Base-by-base conservation (phyloP, 2,888 invertebrate genomes). In the Cotesia congregata region DNA sequence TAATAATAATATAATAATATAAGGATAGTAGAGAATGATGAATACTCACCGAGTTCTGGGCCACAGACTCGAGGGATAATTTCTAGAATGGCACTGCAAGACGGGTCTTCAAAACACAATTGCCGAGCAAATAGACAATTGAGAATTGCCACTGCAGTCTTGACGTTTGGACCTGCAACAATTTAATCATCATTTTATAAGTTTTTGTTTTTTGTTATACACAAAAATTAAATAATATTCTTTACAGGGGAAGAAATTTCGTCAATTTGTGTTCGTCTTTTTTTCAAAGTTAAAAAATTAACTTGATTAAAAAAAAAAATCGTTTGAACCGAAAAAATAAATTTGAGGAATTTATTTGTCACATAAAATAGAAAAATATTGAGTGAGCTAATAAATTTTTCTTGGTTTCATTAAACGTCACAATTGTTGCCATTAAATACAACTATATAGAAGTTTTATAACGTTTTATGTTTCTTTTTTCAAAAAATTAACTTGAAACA, bases 51-150 rank as follows among this genome's bases (percentile, higher is more conserved):
- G 90, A 95, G 93, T 92, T 96, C 96, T 82, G 95, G 95, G 81
- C 97, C 97, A 90, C 97, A 97, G 84, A 97, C 96, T 85, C 96
- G 93, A 75, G 96, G 96, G 88, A 97, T 96, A 87, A 97, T 96
- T 91, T 96, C 96, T 88, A 97, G 90, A 90, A 97, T 96, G 81
- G 96, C 95, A 82, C 95, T 95, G 91, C 97, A 97, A 83, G 96
- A 95, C 79, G 95, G 93, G 91, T 97, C 96, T 88, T 97, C 96
- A 90, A 95, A 95, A 91, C 97, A 97, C 80, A 96, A 92, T 90
- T 96, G 95, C 83, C 96, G 93, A 75, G 97, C 97, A 88, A 95
- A 92, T 82, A 97, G 92, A 90, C 97, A 97, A 91, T 97, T 97
- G 87, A 96, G 91, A 88, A 96, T 96, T 81, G 95, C 95, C 88